These are phyloP conservation scores for Molossus alvarezi DNA, from an alignment of 2,797 vertebrate genomes.

Conservation along the genomic window DNA sequence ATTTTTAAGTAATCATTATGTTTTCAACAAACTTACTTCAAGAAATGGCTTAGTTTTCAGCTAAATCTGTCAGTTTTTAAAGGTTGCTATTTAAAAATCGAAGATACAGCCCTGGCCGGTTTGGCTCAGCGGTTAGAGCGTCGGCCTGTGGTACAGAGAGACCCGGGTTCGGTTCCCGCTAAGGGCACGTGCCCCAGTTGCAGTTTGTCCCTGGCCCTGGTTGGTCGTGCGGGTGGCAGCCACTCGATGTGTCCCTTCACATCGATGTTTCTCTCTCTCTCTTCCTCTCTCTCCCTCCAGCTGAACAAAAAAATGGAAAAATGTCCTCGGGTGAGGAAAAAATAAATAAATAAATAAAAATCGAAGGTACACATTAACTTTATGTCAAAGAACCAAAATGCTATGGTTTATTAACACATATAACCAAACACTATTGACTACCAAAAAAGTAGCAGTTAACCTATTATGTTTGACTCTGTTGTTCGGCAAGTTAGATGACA, in stretches of 20 bases:
- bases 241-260: no score
- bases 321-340: no score
- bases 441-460: background rate
- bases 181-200: no score
- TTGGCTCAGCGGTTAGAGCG: no score
- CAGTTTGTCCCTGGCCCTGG: no score
- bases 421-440: background rate
- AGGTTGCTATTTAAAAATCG: constrained; percentile 63
- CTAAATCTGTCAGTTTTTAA: constrained; percentile 59
- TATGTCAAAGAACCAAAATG: constrained; percentile 23
- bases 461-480: background rate
- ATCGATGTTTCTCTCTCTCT: no score
- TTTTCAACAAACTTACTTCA: constrained; percentile 60
- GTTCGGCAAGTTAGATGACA: background rate
- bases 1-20: constrained; percentile 56
- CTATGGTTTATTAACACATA: background rate
- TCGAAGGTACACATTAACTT: constrained; percentile 24
- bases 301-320: no score
- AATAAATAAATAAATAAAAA: background rate
- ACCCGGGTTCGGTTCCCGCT: no score
- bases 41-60: constrained; percentile 49
- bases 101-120: background rate
- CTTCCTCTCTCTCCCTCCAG: no score
- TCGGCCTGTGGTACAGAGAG: no score
- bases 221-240: no score